Evolutionary conservation across 2,888 invertebrate genomes (phyloP).

Genomic region (Parapristionchus giblindavisi): DNA sequence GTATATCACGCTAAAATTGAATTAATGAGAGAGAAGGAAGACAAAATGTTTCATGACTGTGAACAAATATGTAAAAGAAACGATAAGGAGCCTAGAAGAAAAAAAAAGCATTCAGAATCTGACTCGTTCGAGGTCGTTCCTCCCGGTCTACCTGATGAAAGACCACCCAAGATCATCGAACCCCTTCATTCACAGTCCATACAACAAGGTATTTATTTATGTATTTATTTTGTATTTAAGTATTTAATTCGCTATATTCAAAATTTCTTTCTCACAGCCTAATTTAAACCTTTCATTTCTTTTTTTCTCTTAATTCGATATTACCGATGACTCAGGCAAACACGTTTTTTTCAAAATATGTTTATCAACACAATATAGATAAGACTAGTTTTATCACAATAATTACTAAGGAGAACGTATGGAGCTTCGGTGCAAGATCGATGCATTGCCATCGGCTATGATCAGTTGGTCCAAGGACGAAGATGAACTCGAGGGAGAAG

Average conservation of each 20-base stretch:
- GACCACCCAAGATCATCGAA: slow-evolving; percentile 56
- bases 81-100: too few species aligned
- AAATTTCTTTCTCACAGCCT: too few species aligned
- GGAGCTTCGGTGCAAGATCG: slow-evolving; percentile 56
- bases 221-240: background rate
- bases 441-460: slow-evolving; percentile 55
- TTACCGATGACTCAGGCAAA: background rate
- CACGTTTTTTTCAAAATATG: background rate
- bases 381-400: background rate
- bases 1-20: too few species aligned
- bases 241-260: background rate
- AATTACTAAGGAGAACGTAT: slow-evolving; percentile 51
- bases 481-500: slow-evolving; percentile 40
- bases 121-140: slow-evolving; percentile 55
- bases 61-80: too few species aligned
- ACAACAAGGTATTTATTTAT: slow-evolving; percentile 44
- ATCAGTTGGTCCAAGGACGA: slow-evolving; percentile 62
- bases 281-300: too few species aligned
- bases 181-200: slow-evolving; percentile 56
- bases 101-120: too few species aligned
- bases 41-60: too few species aligned
- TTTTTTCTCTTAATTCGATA: background rate
- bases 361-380: background rate
- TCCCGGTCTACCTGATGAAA: slow-evolving; percentile 55
- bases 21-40: too few species aligned